These are phyloP conservation scores for Trichogramma dendrolimi DNA, from an alignment of 2,888 invertebrate genomes.

Conservation along the genomic window DNA sequence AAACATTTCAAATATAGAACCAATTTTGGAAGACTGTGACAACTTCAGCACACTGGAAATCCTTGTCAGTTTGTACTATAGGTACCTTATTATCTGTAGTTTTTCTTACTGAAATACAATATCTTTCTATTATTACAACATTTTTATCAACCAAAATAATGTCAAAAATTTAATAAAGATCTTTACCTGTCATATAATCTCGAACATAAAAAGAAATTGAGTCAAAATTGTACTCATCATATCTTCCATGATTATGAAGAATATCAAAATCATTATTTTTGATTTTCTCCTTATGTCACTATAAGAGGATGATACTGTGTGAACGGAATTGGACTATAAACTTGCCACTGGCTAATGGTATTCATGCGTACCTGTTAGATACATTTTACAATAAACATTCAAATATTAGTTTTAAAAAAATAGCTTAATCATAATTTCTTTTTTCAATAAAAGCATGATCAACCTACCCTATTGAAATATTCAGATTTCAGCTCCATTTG, in stretches of 20 bases:
- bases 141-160: constrained; percentile 21
- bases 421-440: not conserved
- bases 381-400: constrained; percentile 5
- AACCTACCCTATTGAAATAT: constrained; percentile 78
- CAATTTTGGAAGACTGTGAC: constrained; percentile 51
- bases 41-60: constrained; percentile 57
- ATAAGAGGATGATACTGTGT: constrained; percentile 77
- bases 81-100: constrained; percentile 53
- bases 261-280: constrained; percentile 61
- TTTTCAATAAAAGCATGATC: not conserved
- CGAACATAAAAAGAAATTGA: constrained; percentile 77
- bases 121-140: constrained; percentile 21
- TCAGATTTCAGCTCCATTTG: constrained; percentile 72
- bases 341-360: constrained; percentile 81
- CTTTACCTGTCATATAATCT: constrained; percentile 70
- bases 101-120: constrained; percentile 32
- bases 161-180: constrained; percentile 26
- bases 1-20: constrained; percentile 67
- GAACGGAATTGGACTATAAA: constrained; percentile 89
- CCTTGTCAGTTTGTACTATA: constrained; percentile 62
- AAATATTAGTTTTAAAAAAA: constrained; percentile 16
- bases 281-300: constrained; percentile 45
- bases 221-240: constrained; percentile 69
- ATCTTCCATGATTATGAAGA: constrained; percentile 73
- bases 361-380: constrained; percentile 82